phyloP scores from a whole-genome alignment of 30 jellyfish, hydroid and myxozoan genomes.

The Turritopsis dohrnii region DNA sequence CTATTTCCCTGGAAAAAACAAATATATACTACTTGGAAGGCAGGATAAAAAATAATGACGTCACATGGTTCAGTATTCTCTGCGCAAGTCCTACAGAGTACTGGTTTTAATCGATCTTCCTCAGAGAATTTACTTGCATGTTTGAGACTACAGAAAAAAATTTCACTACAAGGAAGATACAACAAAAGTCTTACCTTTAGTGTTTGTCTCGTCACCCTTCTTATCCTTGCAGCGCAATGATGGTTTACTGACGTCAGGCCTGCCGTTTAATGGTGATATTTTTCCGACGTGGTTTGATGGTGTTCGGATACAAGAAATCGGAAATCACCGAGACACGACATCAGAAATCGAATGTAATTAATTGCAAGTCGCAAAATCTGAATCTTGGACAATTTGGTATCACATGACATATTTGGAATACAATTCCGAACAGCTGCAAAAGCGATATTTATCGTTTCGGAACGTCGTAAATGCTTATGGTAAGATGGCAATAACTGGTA shows the following conservation, averaged over 20 bases:
- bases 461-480: slow-evolving; percentile 57
- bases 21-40: too few relatives aligned
- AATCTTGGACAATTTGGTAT: slow-evolving; percentile 71
- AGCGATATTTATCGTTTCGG: slow-evolving; percentile 61
- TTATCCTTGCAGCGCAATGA: neutral
- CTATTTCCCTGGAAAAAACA: neutral
- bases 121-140: too few relatives aligned
- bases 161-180: too few relatives aligned
- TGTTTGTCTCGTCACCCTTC: neutral
- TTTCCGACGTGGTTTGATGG: too few relatives aligned
- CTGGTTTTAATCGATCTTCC: too few relatives aligned
- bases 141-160: neutral
- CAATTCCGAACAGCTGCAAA: slow-evolving; percentile 75
- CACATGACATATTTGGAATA: slow-evolving; percentile 74
- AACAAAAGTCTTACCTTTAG: too few relatives aligned
- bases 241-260: neutral
- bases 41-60: too few relatives aligned
- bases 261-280: neutral
- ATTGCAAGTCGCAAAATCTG: slow-evolving; percentile 71
- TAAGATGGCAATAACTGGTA: slow-evolving; percentile 46
- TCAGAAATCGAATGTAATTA: slow-evolving; percentile 67
- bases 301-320: neutral
- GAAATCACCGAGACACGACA: slow-evolving; percentile 52
- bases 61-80: too few relatives aligned
- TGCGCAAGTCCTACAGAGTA: too few relatives aligned